phyloP scores from a whole-genome alignment of 2,797 vertebrate species.

The Tinamus major region DNA sequence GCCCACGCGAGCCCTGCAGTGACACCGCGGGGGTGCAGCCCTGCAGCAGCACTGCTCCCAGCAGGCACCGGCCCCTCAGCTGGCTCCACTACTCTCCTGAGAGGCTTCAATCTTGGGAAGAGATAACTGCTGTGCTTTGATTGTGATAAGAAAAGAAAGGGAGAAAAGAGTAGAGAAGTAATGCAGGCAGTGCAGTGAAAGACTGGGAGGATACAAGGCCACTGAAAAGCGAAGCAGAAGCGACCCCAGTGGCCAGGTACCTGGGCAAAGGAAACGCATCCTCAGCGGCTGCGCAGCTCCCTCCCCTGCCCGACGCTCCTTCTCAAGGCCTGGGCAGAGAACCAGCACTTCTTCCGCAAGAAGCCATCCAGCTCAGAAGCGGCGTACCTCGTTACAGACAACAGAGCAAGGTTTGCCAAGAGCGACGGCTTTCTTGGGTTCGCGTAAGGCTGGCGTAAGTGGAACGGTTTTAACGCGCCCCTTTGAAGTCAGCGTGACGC shows the following conservation, averaged over 20 bases:
- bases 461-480: conserved; percentile 26
- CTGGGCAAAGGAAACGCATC: background rate
- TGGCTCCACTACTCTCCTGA: background rate
- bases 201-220: background rate
- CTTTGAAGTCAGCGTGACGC: conserved; percentile 29
- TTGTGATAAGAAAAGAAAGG: too few species aligned
- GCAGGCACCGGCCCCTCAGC: background rate
- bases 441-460: conserved; percentile 33
- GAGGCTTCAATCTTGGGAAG: background rate
- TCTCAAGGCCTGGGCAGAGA: conserved; percentile 16
- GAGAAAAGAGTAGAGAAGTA: background rate
- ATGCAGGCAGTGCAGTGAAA: background rate
- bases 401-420: conserved; percentile 44
- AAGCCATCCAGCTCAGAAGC: background rate
- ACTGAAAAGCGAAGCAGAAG: background rate
- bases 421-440: background rate
- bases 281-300: background rate
- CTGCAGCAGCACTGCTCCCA: rapidly evolving
- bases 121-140: background rate
- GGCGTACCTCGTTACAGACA: background rate
- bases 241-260: background rate
- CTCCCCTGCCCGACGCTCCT: background rate
- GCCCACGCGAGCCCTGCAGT: background rate
- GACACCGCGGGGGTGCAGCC: background rate
- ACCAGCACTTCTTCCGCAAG: conserved; percentile 27